Evolutionary conservation across 2,888 invertebrate species (phyloP), one percentile per base, ranked within the genome.

Genomic region (Panorpa germanica): DNA sequence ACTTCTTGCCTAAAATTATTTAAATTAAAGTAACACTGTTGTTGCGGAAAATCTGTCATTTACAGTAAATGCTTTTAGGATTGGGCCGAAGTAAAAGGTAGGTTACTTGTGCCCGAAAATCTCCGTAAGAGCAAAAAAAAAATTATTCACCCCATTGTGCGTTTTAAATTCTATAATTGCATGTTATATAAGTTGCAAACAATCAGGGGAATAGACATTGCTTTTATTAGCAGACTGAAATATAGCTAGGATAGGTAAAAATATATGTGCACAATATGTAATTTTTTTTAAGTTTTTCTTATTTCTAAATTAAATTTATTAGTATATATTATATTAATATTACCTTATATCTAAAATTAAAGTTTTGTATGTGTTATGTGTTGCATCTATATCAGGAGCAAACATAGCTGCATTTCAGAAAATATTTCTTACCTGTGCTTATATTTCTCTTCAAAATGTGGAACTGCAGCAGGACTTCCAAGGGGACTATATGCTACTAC

Each of bases 401-500:
- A 8, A 10, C 25, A 25, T 8, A 6, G 12, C 12, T 25, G 25
- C 11, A 18, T 9, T 11, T 26, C 2, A 11, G 7, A 11, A 29
- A 13, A 14, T 12, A 15, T 21, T 37, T 44, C 50, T 50, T 50
- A 66, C 67, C 55, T 56, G 41, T 65, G 69, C 42, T 67, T 63
- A 41, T 70, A 70, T 48, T 69, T 71, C 34, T 47, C 55, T 13
- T 57, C 59, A 42, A 70, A 70, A 48, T 71, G 69, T 13, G 51
- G 50, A 44, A 69, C 65, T 9, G 74, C 68, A 5, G 70, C 72
- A 4, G 76, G 76, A 35, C 76, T 76, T 8, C 72, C 77, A 9
- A 77, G 50, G 1, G 78, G 76, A 18, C 74, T 68, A 45, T 73
- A 78, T 1, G 72, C 77, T 4, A 72, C 74, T 15, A 77, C 50